These are phyloP conservation scores for Arvicanthis niloticus DNA, from an alignment of 2,113 vertebrate genomes.

Conservation along the genomic window DNA sequence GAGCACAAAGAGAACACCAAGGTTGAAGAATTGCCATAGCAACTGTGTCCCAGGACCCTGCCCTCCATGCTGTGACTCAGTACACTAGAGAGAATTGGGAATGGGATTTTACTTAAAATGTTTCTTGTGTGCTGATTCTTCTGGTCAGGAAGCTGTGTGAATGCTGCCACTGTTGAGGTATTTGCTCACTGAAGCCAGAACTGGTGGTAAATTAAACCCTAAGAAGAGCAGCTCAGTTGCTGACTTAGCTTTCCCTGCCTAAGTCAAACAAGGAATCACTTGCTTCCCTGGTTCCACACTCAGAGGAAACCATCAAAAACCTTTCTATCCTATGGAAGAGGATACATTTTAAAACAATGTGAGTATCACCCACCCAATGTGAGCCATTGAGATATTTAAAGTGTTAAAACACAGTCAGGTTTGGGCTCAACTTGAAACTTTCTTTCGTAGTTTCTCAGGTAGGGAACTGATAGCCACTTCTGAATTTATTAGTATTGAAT, in stretches of 20 bases:
- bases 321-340: neutral
- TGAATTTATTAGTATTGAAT: neutral
- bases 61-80: neutral
- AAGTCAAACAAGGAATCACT: neutral
- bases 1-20: neutral
- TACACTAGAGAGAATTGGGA: neutral
- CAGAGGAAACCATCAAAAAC: neutral
- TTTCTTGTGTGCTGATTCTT: neutral
- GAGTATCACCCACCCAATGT: neutral
- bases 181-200: neutral
- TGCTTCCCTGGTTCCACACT: neutral
- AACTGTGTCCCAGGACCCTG: neutral
- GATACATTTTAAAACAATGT: neutral
- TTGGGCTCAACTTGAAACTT: neutral
- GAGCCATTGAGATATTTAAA: neutral
- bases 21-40: neutral
- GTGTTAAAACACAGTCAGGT: neutral
- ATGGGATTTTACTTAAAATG: neutral
- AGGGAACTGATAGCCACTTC: neutral
- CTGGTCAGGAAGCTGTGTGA: neutral
- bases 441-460: neutral
- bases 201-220: conserved; percentile 3
- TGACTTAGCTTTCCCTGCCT: neutral
- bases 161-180: neutral
- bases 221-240: neutral